A percentile compares a stretch with the other conserved stretches of the same genome.
Conservation (phyloP, 2,113 vertebrate species). For the Urocolius indicus region DNA sequence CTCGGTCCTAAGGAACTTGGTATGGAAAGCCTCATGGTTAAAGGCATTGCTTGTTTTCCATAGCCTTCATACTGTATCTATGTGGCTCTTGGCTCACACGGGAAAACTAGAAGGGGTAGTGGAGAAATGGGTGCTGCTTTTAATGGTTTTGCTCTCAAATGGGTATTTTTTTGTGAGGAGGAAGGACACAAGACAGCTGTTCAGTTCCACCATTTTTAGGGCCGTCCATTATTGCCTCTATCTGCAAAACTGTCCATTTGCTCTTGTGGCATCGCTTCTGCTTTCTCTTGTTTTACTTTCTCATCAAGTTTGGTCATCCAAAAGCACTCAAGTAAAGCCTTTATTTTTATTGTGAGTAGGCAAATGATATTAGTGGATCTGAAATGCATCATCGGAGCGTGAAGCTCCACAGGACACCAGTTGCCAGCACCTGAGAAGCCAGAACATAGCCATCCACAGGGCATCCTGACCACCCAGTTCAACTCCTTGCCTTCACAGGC, state of each 20-base stretch:
- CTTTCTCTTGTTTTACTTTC: neutral
- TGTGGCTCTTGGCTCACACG: neutral
- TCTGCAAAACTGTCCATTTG: neutral
- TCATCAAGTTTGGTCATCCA: neutral
- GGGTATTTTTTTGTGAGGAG: neutral
- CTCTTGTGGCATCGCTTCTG: neutral
- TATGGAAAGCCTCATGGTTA: neutral
- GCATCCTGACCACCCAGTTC: neutral
- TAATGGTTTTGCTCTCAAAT: neutral
- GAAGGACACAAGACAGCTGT: neutral
- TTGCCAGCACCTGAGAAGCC: neutral
- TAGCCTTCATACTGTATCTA: neutral
- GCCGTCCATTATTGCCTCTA: rapidly evolving
- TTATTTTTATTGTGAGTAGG: neutral
- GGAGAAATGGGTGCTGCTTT: neutral
- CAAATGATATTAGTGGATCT: neutral
- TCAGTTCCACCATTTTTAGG: neutral
- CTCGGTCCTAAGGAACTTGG: neutral
- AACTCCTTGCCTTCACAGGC: neutral
- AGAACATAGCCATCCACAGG: neutral
- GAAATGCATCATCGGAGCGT: neutral
- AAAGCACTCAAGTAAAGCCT: neutral
- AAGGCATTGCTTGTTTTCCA: neutral
- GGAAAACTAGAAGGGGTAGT: neutral
- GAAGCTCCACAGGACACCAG: neutral